Evolutionary conservation across 2,888 invertebrate genomes (phyloP), one percentile per base, ranked within the genome.

Genomic region (Trichogramma dendrolimi): DNA sequence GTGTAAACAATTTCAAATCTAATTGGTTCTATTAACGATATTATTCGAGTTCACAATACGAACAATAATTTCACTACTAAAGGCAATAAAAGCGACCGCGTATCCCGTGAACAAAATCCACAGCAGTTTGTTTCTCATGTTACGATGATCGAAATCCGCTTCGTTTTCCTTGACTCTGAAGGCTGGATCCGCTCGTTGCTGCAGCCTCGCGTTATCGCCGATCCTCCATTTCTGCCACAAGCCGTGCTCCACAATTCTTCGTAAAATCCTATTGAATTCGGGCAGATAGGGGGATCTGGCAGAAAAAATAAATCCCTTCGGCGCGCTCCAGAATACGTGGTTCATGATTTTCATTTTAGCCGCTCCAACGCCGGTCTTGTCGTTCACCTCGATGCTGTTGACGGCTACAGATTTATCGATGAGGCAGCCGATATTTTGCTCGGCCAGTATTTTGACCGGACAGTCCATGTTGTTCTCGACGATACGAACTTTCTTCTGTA

Each of bases 301-400:
- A 4, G 57, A 57, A 7, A 57, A 49, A 57, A 57, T 49, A 10
- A 38, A 49, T 6, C 57, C 57, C 11, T 57, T 57, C 0, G 57
- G 57, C 8, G 48, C 41, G 4, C 49, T 48, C 57, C 57, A 57
- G 27, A 49, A 57, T 8, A n/a, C 10, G 8, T 40, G 57, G 4
- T 40, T 49, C 41, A 57, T 6, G 8, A 57, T 49, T 49, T 57
- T 57, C 49, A 57, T 41, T 41, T 44, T 48, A 42, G 50, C 49
- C 2, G 27, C 2, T 27, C 27, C 27, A 27, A 27, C 27, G 27
- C 27, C 27, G 27, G 27, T 27, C 27, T 27, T 27, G 27, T 27
- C 27, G 27, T 27, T 27, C 27, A 27, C 27, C 27, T 27, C 27
- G 27, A 27, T 27, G 27, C 27, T 27, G 10, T 6, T n/a, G 4